phyloP scores from a whole-genome alignment of 1,140 invertebrate genomes.

The Lethocerus indicus region DNA sequence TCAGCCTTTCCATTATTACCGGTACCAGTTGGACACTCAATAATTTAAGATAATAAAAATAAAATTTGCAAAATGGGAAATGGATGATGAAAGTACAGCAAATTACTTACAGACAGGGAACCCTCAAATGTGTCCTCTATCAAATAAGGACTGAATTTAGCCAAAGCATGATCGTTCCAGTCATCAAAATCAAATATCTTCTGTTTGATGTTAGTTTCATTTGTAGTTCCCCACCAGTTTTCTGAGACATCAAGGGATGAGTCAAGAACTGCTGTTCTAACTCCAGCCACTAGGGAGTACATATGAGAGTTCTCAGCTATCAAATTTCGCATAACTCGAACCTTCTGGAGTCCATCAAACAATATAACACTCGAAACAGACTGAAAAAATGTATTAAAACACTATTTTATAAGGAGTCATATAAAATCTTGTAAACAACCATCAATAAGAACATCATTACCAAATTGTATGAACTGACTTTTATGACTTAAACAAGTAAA shows the following conservation, averaged over 20 bases:
- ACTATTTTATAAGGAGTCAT: not conserved
- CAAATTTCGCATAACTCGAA: conserved; percentile 78
- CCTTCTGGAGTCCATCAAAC: conserved; percentile 87
- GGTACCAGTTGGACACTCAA: too few species aligned
- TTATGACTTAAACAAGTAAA: not conserved
- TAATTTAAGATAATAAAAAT: too few species aligned
- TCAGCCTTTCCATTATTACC: too few species aligned
- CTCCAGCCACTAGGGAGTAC: conserved; percentile 86
- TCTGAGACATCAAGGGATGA: conserved; percentile 74
- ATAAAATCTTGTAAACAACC: too few species aligned
- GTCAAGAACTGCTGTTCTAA: conserved; percentile 70
- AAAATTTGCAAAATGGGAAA: too few species aligned
- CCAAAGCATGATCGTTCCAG: conserved; percentile 95
- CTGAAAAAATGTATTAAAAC: conserved; percentile 19
- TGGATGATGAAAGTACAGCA: too few species aligned
- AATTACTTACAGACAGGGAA: conserved; percentile 39
- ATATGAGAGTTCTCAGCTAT: conserved; percentile 74
- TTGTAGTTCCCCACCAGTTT: conserved; percentile 90
- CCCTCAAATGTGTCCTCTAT: conserved; percentile 54
- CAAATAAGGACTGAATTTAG: conserved; percentile 75
- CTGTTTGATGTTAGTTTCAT: conserved; percentile 51
- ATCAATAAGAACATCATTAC: too few species aligned
- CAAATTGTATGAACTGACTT: not conserved
- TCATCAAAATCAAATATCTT: conserved; percentile 98
- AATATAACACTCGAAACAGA: conserved; percentile 70